A percentile compares a stretch with the other conserved stretches of the same genome.
phyloP scores from a whole-genome alignment of 2,888 invertebrate genomes.

The Drosophila buzzatii region DNA sequence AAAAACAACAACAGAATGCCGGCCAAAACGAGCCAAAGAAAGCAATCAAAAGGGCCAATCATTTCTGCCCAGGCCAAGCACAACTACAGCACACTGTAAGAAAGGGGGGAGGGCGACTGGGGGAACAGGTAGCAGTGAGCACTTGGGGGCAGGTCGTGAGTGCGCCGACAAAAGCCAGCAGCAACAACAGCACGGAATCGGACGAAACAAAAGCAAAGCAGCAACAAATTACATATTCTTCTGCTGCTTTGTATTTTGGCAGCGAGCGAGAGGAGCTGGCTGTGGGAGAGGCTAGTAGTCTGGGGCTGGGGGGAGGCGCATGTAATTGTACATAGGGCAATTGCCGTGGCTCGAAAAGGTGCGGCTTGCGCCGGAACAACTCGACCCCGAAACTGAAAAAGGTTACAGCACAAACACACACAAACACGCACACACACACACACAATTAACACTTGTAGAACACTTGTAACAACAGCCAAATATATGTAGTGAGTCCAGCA shows the following conservation, averaged over 20 bases:
- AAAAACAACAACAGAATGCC: slow-evolving; percentile 4
- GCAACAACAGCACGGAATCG: slow-evolving; percentile 39
- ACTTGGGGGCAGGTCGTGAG: slow-evolving; percentile 54
- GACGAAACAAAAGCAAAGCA: slow-evolving; percentile 23
- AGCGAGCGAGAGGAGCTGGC: no score
- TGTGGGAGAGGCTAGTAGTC: no score
- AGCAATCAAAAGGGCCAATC: slow-evolving; percentile 65
- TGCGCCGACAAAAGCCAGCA: slow-evolving; percentile 39
- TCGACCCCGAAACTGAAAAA: slow-evolving; percentile 51
- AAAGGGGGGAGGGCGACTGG: background rate
- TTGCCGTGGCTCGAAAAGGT: slow-evolving; percentile 29
- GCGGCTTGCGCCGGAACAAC: slow-evolving; percentile 30
- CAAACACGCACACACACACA: background rate
- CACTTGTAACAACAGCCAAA: slow-evolving; percentile 17
- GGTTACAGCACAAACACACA: slow-evolving; percentile 34
- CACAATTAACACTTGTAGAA: slow-evolving; percentile 53
- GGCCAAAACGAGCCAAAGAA: slow-evolving; percentile 43
- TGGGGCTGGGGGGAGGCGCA: background rate
- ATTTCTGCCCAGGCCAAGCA: slow-evolving; percentile 33
- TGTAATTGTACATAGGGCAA: slow-evolving; percentile 37
- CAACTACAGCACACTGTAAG: background rate
- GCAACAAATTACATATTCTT: slow-evolving; percentile 47
- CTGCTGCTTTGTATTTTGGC: slow-evolving; percentile 4
- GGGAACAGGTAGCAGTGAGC: slow-evolving; percentile 11
- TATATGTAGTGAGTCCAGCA: slow-evolving; percentile 21